Evolutionary conservation across 2,888 invertebrate genomes (phyloP).

Genomic region (Catonia carolina): DNA sequence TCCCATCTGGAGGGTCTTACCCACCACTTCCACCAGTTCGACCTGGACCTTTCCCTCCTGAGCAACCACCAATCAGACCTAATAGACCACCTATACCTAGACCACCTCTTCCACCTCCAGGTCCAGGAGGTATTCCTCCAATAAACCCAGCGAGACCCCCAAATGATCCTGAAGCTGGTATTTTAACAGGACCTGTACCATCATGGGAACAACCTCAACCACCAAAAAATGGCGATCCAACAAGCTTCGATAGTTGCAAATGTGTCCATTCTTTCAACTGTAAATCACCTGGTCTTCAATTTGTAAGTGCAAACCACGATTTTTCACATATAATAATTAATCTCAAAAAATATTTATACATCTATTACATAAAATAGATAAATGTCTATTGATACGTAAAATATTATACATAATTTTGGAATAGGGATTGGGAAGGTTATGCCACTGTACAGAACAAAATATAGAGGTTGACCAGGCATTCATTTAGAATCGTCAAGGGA

Average conservation of each 20-base stretch:
- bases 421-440: background rate
- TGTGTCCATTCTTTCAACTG: constrained; percentile 52
- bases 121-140: background rate
- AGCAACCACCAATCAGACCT: constrained; percentile 17
- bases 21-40: background rate
- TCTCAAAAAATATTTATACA: constrained; percentile 15
- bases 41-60: constrained; percentile 14
- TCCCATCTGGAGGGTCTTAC: background rate
- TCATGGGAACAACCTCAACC: constrained; percentile 38
- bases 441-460: no score
- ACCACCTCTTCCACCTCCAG: background rate
- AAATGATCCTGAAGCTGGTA: constrained; percentile 23
- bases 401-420: background rate
- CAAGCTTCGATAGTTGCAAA: constrained; percentile 43
- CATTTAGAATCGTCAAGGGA: no score
- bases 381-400: constrained; percentile 5
- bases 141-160: background rate
- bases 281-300: constrained; percentile 47
- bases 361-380: constrained; percentile 13
- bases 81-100: constrained; percentile 6
- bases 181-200: constrained; percentile 44
- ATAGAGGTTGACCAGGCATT: no score
- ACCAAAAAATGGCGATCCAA: constrained; percentile 33
- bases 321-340: no score
- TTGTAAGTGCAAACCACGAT: no score